These are phyloP conservation scores for Pollachius pollachius DNA, from an alignment of 2,113 vertebrate genomes.

Conservation along the genomic window DNA sequence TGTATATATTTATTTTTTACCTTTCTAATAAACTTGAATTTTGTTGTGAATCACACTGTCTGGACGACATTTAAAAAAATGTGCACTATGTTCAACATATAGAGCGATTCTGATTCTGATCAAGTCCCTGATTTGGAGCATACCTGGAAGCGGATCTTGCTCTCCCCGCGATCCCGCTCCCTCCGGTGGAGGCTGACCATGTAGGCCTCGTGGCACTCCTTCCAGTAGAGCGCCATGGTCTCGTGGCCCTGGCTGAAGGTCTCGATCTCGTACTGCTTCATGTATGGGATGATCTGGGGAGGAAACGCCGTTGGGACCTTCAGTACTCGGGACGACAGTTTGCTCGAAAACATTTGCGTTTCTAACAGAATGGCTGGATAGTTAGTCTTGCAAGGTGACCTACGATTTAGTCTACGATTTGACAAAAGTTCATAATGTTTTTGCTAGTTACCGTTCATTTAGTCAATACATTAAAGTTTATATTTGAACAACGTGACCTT, in stretches of 20 bases:
- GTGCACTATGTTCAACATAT: not conserved
- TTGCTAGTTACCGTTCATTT: too few species aligned
- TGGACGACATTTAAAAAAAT: not conserved
- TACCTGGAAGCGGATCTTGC: constrained; percentile 97
- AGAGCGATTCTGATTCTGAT: not conserved
- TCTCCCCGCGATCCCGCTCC: constrained; percentile 91
- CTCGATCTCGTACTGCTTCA: constrained; percentile 95
- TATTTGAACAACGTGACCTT: too few species aligned
- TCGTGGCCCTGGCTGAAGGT: constrained; percentile 88
- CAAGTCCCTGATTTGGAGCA: constrained; percentile 8
- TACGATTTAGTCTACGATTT: too few species aligned
- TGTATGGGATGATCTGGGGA: constrained; percentile 91
- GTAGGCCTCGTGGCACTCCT: constrained; percentile 90
- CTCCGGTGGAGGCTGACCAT: constrained; percentile 92
- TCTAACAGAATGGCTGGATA: too few species aligned
- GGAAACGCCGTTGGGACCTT: not conserved
- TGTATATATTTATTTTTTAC: too few species aligned
- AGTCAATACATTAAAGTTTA: too few species aligned
- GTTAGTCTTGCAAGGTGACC: not conserved
- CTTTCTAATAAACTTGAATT: too few species aligned
- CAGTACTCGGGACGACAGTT: not conserved
- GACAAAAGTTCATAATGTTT: too few species aligned
- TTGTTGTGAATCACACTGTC: too few species aligned
- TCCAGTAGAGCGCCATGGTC: constrained; percentile 92
- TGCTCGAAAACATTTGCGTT: too few species aligned